Conservation (phyloP, 2,888 invertebrate species). For the Alcis repandata region DNA sequence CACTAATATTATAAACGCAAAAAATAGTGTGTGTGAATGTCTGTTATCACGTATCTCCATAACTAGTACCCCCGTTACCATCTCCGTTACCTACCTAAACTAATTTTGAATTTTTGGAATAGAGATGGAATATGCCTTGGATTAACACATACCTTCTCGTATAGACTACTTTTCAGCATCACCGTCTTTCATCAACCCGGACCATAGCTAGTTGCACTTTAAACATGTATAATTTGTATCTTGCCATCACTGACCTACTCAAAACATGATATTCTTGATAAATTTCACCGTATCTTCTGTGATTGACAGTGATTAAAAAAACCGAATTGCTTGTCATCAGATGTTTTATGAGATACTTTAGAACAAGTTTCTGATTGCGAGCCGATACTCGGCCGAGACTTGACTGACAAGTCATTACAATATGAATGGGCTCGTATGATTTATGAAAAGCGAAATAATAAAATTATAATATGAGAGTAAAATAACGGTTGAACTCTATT, state of each 20-base stretch:
- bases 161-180: no score
- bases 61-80: no score
- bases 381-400: slow-evolving; percentile 9
- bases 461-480: slow-evolving; percentile 14
- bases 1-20: no score
- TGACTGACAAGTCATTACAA: slow-evolving; percentile 37
- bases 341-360: slow-evolving; percentile 30
- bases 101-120: no score
- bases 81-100: no score
- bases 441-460: slow-evolving; percentile 29
- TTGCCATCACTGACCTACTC: not conserved
- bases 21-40: no score
- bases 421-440: slow-evolving; percentile 32
- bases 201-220: no score
- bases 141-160: no score
- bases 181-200: no score
- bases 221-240: no score
- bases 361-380: slow-evolving; percentile 31
- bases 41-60: no score
- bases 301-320: slow-evolving; percentile 30
- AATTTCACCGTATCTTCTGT: not conserved
- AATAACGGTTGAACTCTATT: slow-evolving; percentile 1
- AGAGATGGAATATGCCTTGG: no score
- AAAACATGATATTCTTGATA: not conserved
- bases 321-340: slow-evolving; percentile 24